Evolutionary conservation across 2,888 invertebrate genomes (phyloP).

Genomic region (Noctua janthe): DNA sequence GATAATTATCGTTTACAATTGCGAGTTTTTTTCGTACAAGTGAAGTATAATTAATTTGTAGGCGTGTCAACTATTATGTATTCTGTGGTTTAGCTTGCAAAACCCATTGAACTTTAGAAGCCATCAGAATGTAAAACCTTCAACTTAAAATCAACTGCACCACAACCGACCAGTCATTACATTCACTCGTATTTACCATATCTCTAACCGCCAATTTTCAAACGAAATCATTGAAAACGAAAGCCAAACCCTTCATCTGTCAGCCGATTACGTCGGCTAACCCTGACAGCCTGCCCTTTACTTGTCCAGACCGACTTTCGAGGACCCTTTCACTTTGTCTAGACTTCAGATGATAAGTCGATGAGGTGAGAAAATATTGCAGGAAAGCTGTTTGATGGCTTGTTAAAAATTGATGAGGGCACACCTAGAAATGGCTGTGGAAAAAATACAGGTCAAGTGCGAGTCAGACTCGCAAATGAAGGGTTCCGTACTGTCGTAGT

Average conservation of each 20-base stretch:
- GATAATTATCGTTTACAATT: no score
- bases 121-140: slow-evolving; percentile 13
- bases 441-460: neutral
- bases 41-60: no score
- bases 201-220: slow-evolving; percentile 39
- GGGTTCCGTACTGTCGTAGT: no score
- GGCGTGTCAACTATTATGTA: no score
- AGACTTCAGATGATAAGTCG: slow-evolving; percentile 52
- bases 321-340: slow-evolving; percentile 62
- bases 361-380: slow-evolving; percentile 57
- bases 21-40: no score
- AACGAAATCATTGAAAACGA: slow-evolving; percentile 52
- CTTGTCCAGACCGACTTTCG: slow-evolving; percentile 55
- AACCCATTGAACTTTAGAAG: neutral
- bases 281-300: slow-evolving; percentile 59
- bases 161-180: neutral
- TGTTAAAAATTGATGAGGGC: slow-evolving; percentile 57
- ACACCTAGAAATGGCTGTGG: slow-evolving; percentile 1
- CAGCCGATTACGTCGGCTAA: slow-evolving; percentile 45
- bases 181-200: slow-evolving; percentile 10
- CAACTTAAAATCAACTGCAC: neutral
- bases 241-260: slow-evolving; percentile 49
- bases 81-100: neutral
- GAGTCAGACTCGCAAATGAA: no score
- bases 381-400: slow-evolving; percentile 44